A percentile compares a stretch with the other conserved stretches of the same genome.
Conservation (phyloP, 2,797 vertebrate genomes). For the Tamandua tetradactyla region DNA sequence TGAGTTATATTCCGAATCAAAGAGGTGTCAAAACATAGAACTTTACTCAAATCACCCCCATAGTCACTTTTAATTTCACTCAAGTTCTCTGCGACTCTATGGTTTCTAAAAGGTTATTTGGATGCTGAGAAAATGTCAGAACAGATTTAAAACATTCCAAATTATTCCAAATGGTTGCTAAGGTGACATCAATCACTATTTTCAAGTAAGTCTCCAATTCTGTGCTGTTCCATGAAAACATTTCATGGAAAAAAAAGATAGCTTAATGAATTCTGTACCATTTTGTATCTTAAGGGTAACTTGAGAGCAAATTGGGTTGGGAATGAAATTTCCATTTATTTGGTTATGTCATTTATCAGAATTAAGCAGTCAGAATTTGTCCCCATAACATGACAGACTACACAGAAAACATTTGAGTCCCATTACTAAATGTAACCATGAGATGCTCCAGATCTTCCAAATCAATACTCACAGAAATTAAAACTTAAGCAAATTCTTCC, state of each 20-base stretch:
- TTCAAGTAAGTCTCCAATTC: not conserved
- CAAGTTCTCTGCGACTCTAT: not conserved
- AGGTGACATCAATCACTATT: not conserved
- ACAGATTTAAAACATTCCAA: not conserved
- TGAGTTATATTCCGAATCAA: not conserved
- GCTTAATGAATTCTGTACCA: not conserved
- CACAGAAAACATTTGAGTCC: not conserved
- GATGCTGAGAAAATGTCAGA: not conserved
- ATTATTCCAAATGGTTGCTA: not conserved
- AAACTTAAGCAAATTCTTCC: slow-evolving; percentile 54
- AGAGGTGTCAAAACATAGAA: not conserved
- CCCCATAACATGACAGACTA: slow-evolving; percentile 4
- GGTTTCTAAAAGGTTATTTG: not conserved
- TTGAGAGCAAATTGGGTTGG: not conserved
- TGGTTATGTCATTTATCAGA: slow-evolving; percentile 47
- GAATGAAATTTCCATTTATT: slow-evolving; percentile 30
- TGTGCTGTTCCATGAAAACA: slow-evolving; percentile 1
- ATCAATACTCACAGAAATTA: slow-evolving; percentile 41
- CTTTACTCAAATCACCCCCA: not conserved
- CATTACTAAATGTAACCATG: not conserved
- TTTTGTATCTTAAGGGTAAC: not conserved
- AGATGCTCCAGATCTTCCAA: slow-evolving; percentile 31
- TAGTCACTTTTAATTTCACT: not conserved
- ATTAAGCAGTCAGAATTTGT: slow-evolving; percentile 60
- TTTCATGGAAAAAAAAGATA: not conserved